Percentiles rank a stretch among this genome's conserved stretches.
These are phyloP conservation scores for Galerucella nymphaeae DNA, from an alignment of 2,888 invertebrate species.

Conservation along the genomic window DNA sequence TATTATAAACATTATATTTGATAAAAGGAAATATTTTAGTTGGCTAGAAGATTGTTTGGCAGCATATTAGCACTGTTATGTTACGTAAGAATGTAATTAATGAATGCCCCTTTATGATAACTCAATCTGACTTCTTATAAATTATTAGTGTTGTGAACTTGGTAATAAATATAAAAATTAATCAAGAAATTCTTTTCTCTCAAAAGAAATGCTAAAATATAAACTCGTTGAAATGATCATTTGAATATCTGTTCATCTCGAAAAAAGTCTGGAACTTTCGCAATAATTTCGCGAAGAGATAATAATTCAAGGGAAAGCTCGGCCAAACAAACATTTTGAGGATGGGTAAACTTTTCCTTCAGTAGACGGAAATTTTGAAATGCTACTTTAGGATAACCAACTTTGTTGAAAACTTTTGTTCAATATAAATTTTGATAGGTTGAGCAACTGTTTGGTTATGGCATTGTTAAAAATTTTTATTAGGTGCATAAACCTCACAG, in stretches of 20 bases:
- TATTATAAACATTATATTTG: too few relatives aligned
- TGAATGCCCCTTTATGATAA: too few relatives aligned
- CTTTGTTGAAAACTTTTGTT: not conserved
- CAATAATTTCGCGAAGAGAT: conserved; percentile 33
- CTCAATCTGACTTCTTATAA: not conserved
- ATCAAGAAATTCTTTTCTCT: conserved; percentile 21
- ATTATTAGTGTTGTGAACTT: conserved; percentile 10
- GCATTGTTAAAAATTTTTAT: not conserved
- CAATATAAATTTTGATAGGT: not conserved
- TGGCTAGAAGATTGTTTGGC: too few relatives aligned
- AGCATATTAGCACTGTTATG: too few relatives aligned
- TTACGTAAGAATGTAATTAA: too few relatives aligned
- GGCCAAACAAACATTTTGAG: conserved; percentile 13
- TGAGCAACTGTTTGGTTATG: not conserved
- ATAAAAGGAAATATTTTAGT: too few relatives aligned
- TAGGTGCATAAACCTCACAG: not conserved
- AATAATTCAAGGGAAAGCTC: conserved; percentile 30
- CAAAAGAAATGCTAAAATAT: conserved; percentile 12
- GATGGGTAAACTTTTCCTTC: conserved; percentile 11
- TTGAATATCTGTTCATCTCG: conserved; percentile 34
- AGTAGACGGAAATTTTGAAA: not conserved
- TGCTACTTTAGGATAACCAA: not conserved
- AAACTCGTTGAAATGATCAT: conserved; percentile 30
- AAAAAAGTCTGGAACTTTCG: conserved; percentile 34
- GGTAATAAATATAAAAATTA: conserved; percentile 25